Evolutionary conservation across 2,888 invertebrate genomes (phyloP), one percentile per base, ranked within the genome.

Genomic region (Erebia ligea): DNA sequence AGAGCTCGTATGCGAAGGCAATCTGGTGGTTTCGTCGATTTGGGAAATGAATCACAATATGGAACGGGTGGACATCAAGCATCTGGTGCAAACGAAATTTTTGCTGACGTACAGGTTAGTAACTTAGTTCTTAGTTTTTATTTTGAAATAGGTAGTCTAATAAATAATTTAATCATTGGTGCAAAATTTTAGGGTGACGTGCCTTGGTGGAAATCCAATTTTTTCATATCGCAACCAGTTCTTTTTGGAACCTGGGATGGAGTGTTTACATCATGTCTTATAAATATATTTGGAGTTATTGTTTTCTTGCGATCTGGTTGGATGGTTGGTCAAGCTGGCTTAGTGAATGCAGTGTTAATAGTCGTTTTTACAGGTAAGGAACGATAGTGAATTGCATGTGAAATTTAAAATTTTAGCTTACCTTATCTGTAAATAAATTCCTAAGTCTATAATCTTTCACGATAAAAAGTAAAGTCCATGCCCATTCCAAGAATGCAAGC

Each of bases 161-260:
- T 40, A 3, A 61, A 40, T 61, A 11, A 19, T 19, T 34, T 45
- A 21, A 42, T 62, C 15, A 25, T 67, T 11, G 61, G 0, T 65
- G 1, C 68, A 54, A 50, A 57, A 59, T 79, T 78, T 66, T 85
- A 96, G 96, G 96, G 96, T 77, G 95, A 96, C 81, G 95, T 96
- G 77, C 97, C 98, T 66, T 99, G 98, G 98, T 99, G 98, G 98
- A 97, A 98, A 90, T 97, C 98, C 45, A 98, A 98, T 85, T 98
- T 99, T 90, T 98, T 99, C 86, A 96, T 99, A 89, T 98, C 98
- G 48, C 98, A 99, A 88, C 98, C 98, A 50, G 97, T 99, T 68
- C 93, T 99, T 67, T 99, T 99, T 93, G 99, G 99, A 15, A 98
- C 98, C 1, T 99, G 98, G 98, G 99, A 99, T 91, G 99, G 99